Percentiles rank a stretch among this genome's conserved stretches.
Conservation (phyloP, 1,140 invertebrate genomes). For the Calephelis nemesis region DNA sequence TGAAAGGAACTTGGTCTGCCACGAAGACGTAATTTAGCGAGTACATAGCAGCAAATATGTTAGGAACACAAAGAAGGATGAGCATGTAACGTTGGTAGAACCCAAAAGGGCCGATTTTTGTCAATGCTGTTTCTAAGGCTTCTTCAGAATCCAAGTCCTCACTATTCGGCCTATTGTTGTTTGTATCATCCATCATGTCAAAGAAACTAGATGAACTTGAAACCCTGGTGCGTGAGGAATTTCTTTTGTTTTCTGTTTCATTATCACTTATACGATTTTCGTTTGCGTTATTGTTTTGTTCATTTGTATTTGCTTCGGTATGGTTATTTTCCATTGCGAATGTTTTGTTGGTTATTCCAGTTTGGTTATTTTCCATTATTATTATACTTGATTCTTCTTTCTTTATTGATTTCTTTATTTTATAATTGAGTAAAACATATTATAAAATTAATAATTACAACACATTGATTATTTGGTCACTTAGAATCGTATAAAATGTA, state of each 20-base stretch:
- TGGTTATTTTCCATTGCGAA: neutral
- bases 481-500: no score
- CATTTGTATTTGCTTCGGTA: neutral
- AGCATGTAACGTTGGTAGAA: conserved; percentile 78
- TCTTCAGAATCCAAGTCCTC: conserved; percentile 28
- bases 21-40: conserved; percentile 79
- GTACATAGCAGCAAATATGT: conserved; percentile 76
- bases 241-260: neutral
- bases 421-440: no score
- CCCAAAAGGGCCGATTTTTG: conserved; percentile 69
- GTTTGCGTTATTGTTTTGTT: no score
- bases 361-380: no score
- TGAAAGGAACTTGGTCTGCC: conserved; percentile 78
- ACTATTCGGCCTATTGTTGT: neutral
- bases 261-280: neutral
- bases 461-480: no score
- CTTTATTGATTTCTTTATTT: no score
- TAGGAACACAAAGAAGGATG: conserved; percentile 74
- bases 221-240: neutral
- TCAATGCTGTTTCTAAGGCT: conserved; percentile 50
- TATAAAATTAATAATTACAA: no score
- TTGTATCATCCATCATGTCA: neutral
- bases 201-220: neutral
- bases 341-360: neutral
- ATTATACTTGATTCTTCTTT: no score